Conservation (phyloP, 53 echinoderm and acorn worm species). For the Apostichopus leukothele region DNA sequence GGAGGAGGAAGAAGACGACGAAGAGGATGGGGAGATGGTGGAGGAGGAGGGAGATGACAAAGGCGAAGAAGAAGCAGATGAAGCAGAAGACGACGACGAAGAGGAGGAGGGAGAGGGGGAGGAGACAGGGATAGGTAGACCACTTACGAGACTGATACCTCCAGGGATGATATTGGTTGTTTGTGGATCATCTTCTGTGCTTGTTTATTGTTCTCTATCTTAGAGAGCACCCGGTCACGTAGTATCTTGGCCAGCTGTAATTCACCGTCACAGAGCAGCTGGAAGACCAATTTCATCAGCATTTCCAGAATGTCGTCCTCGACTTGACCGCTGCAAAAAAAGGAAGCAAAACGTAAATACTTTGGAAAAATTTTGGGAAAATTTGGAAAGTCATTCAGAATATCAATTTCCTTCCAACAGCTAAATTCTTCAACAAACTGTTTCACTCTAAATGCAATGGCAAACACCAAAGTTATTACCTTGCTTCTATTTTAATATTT, state of each 20-base stretch:
- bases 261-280: constrained; percentile 94
- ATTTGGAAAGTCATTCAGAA: too few species aligned
- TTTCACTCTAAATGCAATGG: too few species aligned
- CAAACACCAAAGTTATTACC: too few species aligned
- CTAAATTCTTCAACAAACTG: too few species aligned
- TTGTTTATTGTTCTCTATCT: constrained; percentile 92
- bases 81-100: background rate
- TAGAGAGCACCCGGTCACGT: constrained; percentile 78
- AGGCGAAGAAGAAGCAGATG: background rate
- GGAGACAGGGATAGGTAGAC: background rate
- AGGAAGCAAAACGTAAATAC: background rate
- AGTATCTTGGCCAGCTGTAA: constrained; percentile 93
- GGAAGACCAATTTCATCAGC: constrained; percentile 96
- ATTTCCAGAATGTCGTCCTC: constrained; percentile 95
- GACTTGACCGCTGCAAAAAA: constrained; percentile 80
- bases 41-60: background rate
- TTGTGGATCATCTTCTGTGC: constrained; percentile 61
- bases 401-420: too few species aligned
- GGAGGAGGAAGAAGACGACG: background rate
- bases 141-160: constrained; percentile 81
- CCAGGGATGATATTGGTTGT: constrained; percentile 68
- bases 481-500: too few species aligned
- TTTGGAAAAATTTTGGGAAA: background rate
- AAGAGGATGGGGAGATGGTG: background rate
- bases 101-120: background rate